Evolutionary conservation across 1,140 invertebrate genomes (phyloP).

Genomic region (Aradophagus sp.): DNA sequence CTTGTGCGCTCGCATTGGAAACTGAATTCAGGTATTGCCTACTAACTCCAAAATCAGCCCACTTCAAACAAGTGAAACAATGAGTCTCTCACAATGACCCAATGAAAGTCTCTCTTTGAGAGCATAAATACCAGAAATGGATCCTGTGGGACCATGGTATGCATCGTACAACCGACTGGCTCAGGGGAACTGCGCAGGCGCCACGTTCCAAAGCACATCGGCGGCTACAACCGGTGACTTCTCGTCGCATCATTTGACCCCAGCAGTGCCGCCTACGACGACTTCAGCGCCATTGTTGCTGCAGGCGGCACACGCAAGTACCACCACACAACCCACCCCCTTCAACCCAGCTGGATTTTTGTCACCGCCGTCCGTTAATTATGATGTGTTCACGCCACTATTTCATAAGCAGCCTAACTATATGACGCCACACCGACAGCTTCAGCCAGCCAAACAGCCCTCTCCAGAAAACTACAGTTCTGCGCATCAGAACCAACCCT

Average conservation of each 20-base stretch:
- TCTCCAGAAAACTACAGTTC: conserved; percentile 77
- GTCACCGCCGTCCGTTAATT: conserved; percentile 80
- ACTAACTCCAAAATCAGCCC: neutral
- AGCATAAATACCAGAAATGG: conserved; percentile 75
- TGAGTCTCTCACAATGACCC: conserved; percentile 21
- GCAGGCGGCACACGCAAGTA: conserved; percentile 79
- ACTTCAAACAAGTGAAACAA: neutral
- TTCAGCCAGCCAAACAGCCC: conserved; percentile 75
- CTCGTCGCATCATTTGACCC: conserved; percentile 78
- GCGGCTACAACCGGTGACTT: conserved; percentile 76
- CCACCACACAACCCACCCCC: conserved; percentile 78
- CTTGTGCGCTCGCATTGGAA: too few relatives aligned
- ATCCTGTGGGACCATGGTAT: conserved; percentile 87
- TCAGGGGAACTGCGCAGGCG: conserved; percentile 75
- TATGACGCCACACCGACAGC: conserved; percentile 75
- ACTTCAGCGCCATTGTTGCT: conserved; percentile 79
- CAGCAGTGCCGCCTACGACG: conserved; percentile 75
- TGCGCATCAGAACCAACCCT: conserved; percentile 75
- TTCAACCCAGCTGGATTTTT: conserved; percentile 82
- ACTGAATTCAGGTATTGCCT: too few relatives aligned
- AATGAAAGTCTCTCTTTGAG: neutral
- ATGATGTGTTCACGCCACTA: conserved; percentile 83
- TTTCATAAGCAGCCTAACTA: conserved; percentile 82
- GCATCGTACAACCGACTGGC: conserved; percentile 83
- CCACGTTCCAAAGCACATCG: conserved; percentile 71